A percentile compares a stretch with the other conserved stretches of the same genome.
Evolutionary conservation across 2,888 invertebrate genomes (phyloP).

Genomic region (Morpho deidamia): DNA sequence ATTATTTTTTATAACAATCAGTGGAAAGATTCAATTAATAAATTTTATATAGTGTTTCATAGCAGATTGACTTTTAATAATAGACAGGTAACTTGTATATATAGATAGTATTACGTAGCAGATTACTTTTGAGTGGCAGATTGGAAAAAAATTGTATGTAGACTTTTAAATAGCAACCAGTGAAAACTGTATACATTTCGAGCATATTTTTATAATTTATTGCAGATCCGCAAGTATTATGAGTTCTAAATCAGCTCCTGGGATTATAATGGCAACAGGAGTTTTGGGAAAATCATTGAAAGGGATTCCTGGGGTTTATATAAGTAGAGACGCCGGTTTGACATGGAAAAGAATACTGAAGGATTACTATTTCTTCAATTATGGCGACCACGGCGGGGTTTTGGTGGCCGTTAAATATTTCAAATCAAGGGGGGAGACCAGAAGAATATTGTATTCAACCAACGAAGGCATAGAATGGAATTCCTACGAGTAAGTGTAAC

Average conservation of each 20-base stretch:
- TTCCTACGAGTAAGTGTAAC: constrained; percentile 71
- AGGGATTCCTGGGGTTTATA: constrained; percentile 88
- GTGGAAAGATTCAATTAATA: too few species aligned
- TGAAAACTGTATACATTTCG: too few species aligned
- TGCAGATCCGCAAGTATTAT: constrained; percentile 86
- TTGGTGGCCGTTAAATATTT: constrained; percentile 91
- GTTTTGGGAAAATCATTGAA: constrained; percentile 87
- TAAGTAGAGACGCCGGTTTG: constrained; percentile 89
- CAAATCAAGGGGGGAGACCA: constrained; percentile 86
- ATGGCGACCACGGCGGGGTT: constrained; percentile 95
- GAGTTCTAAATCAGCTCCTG: constrained; percentile 92
- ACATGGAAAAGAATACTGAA: constrained; percentile 90
- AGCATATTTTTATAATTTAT: constrained; percentile 9
- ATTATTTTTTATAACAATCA: too few species aligned
- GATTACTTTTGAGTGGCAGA: too few species aligned
- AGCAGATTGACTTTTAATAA: too few species aligned
- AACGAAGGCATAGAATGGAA: constrained; percentile 92
- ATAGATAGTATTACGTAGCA: too few species aligned
- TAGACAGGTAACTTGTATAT: too few species aligned
- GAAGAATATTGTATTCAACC: constrained; percentile 88
- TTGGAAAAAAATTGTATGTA: too few species aligned
- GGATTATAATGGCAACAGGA: constrained; percentile 92
- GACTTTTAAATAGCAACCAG: too few species aligned
- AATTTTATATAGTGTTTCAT: too few species aligned
- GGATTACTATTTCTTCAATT: constrained; percentile 90